phyloP scores from a whole-genome alignment of 1,140 invertebrate genomes.

The Apis mellifera region DNA sequence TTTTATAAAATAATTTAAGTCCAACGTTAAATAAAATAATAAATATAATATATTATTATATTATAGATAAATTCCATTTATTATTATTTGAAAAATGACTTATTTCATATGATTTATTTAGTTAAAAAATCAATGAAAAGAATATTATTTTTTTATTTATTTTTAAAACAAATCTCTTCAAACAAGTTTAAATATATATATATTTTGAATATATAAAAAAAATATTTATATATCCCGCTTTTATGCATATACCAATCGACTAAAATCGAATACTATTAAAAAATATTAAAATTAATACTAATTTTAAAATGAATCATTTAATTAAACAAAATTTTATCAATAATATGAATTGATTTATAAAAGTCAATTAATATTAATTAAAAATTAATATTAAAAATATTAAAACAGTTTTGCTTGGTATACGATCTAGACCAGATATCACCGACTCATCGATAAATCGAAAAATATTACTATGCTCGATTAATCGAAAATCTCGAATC shows the following conservation, averaged over 20 bases:
- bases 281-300: not conserved
- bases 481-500: slow-evolving; percentile 36
- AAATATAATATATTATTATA: too few species aligned
- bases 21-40: too few species aligned
- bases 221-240: not conserved
- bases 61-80: too few species aligned
- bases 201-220: not conserved
- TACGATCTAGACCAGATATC: not conserved
- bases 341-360: not conserved
- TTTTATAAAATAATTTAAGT: too few species aligned
- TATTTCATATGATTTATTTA: too few species aligned
- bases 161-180: too few species aligned
- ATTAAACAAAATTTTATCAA: not conserved
- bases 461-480: not conserved
- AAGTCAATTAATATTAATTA: not conserved
- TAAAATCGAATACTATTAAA: not conserved
- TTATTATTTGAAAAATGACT: too few species aligned
- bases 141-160: too few species aligned
- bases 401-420: not conserved
- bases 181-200: not conserved
- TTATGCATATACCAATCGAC: not conserved
- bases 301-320: too few species aligned
- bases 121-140: too few species aligned
- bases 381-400: not conserved
- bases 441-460: slow-evolving; percentile 36